phyloP scores from a whole-genome alignment of 2,113 vertebrate species.

The Oncorhynchus tshawytscha region DNA sequence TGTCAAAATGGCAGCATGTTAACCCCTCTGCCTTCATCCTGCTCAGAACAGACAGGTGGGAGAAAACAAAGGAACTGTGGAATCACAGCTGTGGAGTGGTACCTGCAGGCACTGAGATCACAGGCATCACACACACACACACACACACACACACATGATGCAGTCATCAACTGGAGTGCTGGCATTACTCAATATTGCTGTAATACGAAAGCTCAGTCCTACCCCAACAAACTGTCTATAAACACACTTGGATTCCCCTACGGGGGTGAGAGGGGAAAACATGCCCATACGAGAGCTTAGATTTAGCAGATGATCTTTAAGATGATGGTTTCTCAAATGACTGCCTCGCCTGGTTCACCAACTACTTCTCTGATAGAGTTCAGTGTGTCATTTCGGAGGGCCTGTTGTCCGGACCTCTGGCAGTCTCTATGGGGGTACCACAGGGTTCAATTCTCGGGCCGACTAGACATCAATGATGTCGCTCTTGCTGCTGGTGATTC shows the following conservation, averaged over 20 bases:
- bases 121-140: neutral
- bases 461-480: too few species aligned
- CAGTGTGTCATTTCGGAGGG: too few species aligned
- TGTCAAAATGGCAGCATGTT: neutral
- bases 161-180: neutral
- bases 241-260: neutral
- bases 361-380: too few species aligned
- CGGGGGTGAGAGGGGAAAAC: neutral
- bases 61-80: neutral
- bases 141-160: slow-evolving; percentile 10
- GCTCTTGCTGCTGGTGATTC: too few species aligned
- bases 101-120: slow-evolving; percentile 13
- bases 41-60: slow-evolving; percentile 24
- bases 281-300: neutral
- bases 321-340: too few species aligned
- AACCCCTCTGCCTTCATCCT: slow-evolving; percentile 5
- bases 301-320: neutral
- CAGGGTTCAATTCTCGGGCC: too few species aligned
- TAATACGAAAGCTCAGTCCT: slow-evolving; percentile 1
- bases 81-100: slow-evolving; percentile 18
- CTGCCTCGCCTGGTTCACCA: too few species aligned
- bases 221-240: neutral
- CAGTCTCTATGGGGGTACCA: too few species aligned
- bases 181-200: neutral
- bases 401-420: too few species aligned